Evolutionary conservation across 2,113 vertebrate species (phyloP).

Genomic region (Aythya baeri): DNA sequence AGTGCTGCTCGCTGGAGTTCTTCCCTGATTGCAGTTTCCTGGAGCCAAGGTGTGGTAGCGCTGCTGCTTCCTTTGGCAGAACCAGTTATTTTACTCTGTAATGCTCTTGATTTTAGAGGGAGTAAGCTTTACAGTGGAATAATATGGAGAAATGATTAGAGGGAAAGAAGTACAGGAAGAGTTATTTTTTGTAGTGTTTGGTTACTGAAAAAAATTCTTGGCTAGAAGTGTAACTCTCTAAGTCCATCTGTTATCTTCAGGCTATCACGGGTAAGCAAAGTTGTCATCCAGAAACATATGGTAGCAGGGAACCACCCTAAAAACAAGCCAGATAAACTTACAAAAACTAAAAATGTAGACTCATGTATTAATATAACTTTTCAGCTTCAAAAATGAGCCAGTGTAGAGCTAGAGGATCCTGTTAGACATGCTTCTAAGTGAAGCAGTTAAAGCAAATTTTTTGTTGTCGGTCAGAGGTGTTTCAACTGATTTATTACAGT

Average conservation of each 20-base stretch:
- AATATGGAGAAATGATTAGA: background rate
- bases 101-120: constrained; percentile 7
- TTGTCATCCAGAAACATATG: background rate
- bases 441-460: background rate
- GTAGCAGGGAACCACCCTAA: background rate
- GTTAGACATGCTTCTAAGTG: background rate
- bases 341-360: background rate
- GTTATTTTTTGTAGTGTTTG: background rate
- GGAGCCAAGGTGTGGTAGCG: constrained; percentile 45
- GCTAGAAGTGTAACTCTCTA: background rate
- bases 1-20: background rate
- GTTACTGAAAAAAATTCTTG: background rate
- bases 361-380: background rate
- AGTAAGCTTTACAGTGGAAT: background rate
- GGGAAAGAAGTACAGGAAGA: background rate
- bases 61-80: constrained; percentile 56
- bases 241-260: background rate
- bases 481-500: background rate
- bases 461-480: background rate
- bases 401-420: background rate
- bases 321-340: background rate
- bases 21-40: constrained; percentile 15
- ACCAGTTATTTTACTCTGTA: constrained; percentile 33
- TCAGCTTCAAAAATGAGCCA: background rate
- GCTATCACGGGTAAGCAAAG: background rate